Evolutionary conservation across 30 jellyfish, hydroid and myxozoan genomes (phyloP).

Genomic region (Aurelia sp.): DNA sequence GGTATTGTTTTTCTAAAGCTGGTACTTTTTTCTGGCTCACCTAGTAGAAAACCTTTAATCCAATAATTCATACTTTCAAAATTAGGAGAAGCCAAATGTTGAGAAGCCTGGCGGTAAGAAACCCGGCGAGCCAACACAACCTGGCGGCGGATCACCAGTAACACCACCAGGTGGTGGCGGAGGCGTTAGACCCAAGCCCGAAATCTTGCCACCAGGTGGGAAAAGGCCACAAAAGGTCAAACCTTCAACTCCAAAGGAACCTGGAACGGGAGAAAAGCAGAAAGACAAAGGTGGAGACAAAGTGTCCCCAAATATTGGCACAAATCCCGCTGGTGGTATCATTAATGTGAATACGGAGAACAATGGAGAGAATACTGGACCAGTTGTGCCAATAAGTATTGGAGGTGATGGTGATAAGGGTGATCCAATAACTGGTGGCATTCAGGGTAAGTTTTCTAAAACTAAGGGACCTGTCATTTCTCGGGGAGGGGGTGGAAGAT

Average conservation of each 20-base stretch:
- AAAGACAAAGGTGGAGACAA: slow-evolving; percentile 72
- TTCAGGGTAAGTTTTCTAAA: slow-evolving; percentile 39
- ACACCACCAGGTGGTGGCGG: slow-evolving; percentile 47
- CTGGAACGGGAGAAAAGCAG: slow-evolving; percentile 65
- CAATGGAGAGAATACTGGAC: slow-evolving; percentile 64
- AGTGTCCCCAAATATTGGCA: slow-evolving; percentile 43
- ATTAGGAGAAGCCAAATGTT: slow-evolving; percentile 58
- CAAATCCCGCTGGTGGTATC: slow-evolving; percentile 64
- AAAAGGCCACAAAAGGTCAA: slow-evolving; percentile 42
- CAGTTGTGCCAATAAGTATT: slow-evolving; percentile 15
- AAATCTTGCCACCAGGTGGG: slow-evolving; percentile 16
- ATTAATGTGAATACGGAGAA: slow-evolving; percentile 53
- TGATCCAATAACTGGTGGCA: slow-evolving; percentile 64
- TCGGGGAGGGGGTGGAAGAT: neutral
- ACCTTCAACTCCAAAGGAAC: slow-evolving; percentile 59
- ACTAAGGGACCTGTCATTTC: neutral
- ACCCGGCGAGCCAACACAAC: slow-evolving; percentile 42
- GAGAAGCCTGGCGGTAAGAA: slow-evolving; percentile 50
- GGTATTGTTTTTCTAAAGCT: too few relatives aligned
- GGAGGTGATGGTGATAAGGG: slow-evolving; percentile 69
- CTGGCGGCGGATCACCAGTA: slow-evolving; percentile 61
- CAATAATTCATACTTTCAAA: too few relatives aligned
- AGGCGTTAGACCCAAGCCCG: slow-evolving; percentile 22
- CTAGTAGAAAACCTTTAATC: too few relatives aligned
- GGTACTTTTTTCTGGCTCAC: too few relatives aligned